Evolutionary conservation across 1,140 invertebrate species (phyloP), one percentile per base, ranked within the genome.

Genomic region (Zaprionus vittiger): DNA sequence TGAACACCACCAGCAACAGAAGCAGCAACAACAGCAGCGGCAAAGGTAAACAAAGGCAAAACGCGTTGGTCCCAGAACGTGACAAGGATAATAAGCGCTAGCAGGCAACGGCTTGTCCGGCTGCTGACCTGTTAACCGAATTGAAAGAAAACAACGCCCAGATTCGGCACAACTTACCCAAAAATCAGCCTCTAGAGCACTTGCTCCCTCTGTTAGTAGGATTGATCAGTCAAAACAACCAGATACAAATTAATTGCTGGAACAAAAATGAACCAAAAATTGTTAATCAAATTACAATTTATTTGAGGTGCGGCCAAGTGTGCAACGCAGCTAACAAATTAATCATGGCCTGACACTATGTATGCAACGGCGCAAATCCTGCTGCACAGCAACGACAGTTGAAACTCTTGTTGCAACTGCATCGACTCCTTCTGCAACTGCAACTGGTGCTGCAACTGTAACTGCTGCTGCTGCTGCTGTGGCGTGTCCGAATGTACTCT

Each of bases 231-330:
- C 67, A 77, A 65, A 59, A 41, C 52, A 41, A 20, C 26, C 5
- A 49, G 63, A 65, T 69, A 61, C 80, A 80, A 77, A 56, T 80
- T 52, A 34, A 56, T 37, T 59, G 62, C 41, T 38, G 17, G 15
- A 63, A 54, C 81, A 66, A 77, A 77, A 83, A 63, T 77, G 59
- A 65, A 20, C 61, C 69, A 47, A 72, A 77, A 89, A 83, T 73
- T 84, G 80, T 89, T 79, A 81, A 87, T 81, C 84, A 89, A 89
- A 89, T 81, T 80, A 74, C 78, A 89, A 89, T 83, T 76, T 89
- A 79, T 86, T 82, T 74, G 67, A 37, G 26, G 65, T 70, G 67
- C 69, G 72, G 47, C 41, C 61, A 69, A 73, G 47, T 59, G 38
- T 52, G 67, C 78, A 74, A 47, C 41, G 41, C 52, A 22, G 24